Base-by-base conservation (phyloP, 2,888 invertebrate species). In the Steinernema scapterisci region DNA sequence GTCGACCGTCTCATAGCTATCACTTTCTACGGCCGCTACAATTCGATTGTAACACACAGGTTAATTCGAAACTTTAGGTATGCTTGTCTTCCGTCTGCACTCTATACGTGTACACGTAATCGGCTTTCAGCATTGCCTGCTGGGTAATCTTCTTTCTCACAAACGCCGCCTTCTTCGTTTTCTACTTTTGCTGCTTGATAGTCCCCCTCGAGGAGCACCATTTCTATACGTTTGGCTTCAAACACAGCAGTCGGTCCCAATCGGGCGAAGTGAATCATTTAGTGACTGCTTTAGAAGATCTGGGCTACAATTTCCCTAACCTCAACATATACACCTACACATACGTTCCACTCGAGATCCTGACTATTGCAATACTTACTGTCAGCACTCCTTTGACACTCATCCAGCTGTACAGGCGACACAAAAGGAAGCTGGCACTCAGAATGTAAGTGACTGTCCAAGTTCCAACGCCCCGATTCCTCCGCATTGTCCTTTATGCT, bases 1-100 rank as follows among this genome's bases (percentile, higher is more conserved):
- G 72, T 87, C n/a, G 87, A 87, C 74, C 81, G 87, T 21, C 77
- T 86, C 46, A 77, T 86, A 7, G 87, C 87, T 25, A 86, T 87
- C 23, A 83, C 84, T 72, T 77, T 85, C 6, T 85, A 85, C 74
- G 82, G 84, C 16, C 75, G 80, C 27, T 87, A 87, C 78, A 83
- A 81, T 63, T 76, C 77, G 51, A 76, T 87, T n/a, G 81, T 87
- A 11, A 83, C 84, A 0, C 77, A 79, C 2, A 72, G 72, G 44
- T 76, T 85, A 56, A 79, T 82, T 44, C 71, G 77, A 21, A 74
- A 71, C 23, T 85, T 82, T 54, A 83, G 83, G 80, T 80, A 52
- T 21, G 46, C 11, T n/a, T 51, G 23, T 44, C 21, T 23, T 7
- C n/a, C 38, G n/a, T n/a, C n/a, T 9, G 25, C 45, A 25, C n/a